Conservation (phyloP, 2,888 invertebrate genomes). For the Parascotia fuliginaria region DNA sequence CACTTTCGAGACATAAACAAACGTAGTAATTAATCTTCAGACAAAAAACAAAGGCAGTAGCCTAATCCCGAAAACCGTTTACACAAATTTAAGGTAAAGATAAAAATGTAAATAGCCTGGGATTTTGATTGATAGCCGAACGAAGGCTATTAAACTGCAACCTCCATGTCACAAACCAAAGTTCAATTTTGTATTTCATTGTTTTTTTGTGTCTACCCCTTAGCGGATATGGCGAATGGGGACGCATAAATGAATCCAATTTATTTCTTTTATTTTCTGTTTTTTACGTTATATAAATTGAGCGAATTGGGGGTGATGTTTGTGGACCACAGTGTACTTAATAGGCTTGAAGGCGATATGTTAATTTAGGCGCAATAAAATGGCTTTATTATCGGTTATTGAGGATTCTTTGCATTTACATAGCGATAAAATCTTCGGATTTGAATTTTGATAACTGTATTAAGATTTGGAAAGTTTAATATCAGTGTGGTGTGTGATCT, state of each 20-base stretch:
- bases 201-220: constrained; percentile 72
- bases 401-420: too few relatives aligned
- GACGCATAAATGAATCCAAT: constrained; percentile 76
- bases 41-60: background rate
- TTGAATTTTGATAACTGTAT: too few relatives aligned
- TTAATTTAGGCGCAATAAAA: constrained; percentile 1
- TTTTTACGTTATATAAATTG: constrained; percentile 47
- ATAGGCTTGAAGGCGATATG: constrained; percentile 18
- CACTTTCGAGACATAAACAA: too few relatives aligned
- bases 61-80: constrained; percentile 16
- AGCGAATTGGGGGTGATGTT: constrained; percentile 37
- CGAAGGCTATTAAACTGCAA: constrained; percentile 59
- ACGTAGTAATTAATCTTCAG: background rate
- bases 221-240: constrained; percentile 57
- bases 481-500: too few relatives aligned
- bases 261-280: constrained; percentile 67
- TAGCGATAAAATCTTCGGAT: too few relatives aligned
- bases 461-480: too few relatives aligned
- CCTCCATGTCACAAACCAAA: constrained; percentile 66
- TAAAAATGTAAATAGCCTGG: constrained; percentile 46
- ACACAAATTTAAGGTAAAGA: constrained; percentile 50
- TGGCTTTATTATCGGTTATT: background rate
- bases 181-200: constrained; percentile 74
- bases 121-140: constrained; percentile 72
- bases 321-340: constrained; percentile 37